Percentiles rank a stretch among this genome's conserved stretches.
Evolutionary conservation across 2,888 invertebrate genomes (phyloP).

Genomic region (Chrysomela aeneicollis): DNA sequence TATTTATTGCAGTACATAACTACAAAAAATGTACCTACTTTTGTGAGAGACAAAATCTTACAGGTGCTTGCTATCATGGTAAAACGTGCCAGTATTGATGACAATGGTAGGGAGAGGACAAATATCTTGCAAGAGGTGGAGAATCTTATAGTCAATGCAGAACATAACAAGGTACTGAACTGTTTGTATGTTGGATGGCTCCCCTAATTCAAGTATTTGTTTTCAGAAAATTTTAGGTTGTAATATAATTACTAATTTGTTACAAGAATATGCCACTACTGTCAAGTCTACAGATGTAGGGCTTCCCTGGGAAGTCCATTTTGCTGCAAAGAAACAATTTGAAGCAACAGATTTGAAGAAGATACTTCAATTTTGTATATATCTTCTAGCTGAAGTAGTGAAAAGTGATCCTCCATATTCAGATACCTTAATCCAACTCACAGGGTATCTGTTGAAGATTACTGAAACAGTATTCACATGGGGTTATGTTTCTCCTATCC

Average conservation of each 20-base stretch:
- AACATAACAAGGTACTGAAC: slow-evolving; percentile 64
- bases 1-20: slow-evolving; percentile 83
- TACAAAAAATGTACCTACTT: slow-evolving; percentile 74
- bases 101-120: slow-evolving; percentile 73
- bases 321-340: slow-evolving; percentile 83
- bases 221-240: slow-evolving; percentile 83
- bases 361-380: slow-evolving; percentile 78
- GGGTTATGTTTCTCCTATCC: slow-evolving; percentile 75
- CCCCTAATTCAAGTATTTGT: slow-evolving; percentile 25
- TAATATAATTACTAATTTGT: slow-evolving; percentile 80
- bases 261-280: slow-evolving; percentile 89
- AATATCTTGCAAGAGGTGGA: slow-evolving; percentile 78
- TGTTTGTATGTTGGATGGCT: background rate
- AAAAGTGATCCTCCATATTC: slow-evolving; percentile 62
- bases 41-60: slow-evolving; percentile 76
- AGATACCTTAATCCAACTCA: slow-evolving; percentile 67
- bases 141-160: slow-evolving; percentile 75
- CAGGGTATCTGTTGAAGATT: slow-evolving; percentile 77
- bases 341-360: slow-evolving; percentile 81
- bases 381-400: slow-evolving; percentile 69
- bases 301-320: slow-evolving; percentile 87
- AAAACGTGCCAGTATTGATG: slow-evolving; percentile 82
- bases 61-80: slow-evolving; percentile 87
- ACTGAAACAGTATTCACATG: slow-evolving; percentile 82
- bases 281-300: slow-evolving; percentile 87